Percentiles rank a stretch among this genome's conserved stretches.
Evolutionary conservation across 2,888 invertebrate species (phyloP).

Genomic region (Pterostichus madidus): DNA sequence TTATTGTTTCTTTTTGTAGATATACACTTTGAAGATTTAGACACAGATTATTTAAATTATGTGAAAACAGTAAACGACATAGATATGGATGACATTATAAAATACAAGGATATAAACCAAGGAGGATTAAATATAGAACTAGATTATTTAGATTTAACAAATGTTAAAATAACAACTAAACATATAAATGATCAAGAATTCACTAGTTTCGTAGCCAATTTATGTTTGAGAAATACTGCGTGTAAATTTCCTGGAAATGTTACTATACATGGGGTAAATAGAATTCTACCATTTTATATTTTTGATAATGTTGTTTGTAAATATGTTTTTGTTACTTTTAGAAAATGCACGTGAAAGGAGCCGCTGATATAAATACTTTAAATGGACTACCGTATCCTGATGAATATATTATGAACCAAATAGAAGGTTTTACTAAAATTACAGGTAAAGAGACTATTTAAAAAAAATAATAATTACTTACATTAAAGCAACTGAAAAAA

Average conservation of each 20-base stretch:
- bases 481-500: too few relatives aligned
- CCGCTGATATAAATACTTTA: slow-evolving; percentile 74
- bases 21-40: slow-evolving; percentile 71
- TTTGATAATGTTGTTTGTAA: not conserved
- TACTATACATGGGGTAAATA: slow-evolving; percentile 78
- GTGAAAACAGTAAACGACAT: slow-evolving; percentile 49
- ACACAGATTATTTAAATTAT: slow-evolving; percentile 55
- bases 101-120: slow-evolving; percentile 50
- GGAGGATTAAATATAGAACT: slow-evolving; percentile 36
- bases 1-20: slow-evolving; percentile 67
- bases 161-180: slow-evolving; percentile 73
- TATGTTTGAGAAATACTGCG: slow-evolving; percentile 77
- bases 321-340: slow-evolving; percentile 70
- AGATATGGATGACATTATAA: slow-evolving; percentile 5
- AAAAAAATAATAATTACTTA: too few relatives aligned
- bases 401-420: slow-evolving; percentile 77
- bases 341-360: slow-evolving; percentile 75
- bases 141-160: slow-evolving; percentile 40
- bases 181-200: slow-evolving; percentile 78
- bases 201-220: slow-evolving; percentile 74
- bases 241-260: slow-evolving; percentile 75
- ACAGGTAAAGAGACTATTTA: slow-evolving; percentile 71
- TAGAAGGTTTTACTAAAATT: slow-evolving; percentile 73
- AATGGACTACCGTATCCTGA: slow-evolving; percentile 79
- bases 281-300: too few relatives aligned